Evolutionary conservation across 2,797 vertebrate genomes (phyloP), one percentile per base, ranked within the genome.

Genomic region (Enteromius mattozi): DNA sequence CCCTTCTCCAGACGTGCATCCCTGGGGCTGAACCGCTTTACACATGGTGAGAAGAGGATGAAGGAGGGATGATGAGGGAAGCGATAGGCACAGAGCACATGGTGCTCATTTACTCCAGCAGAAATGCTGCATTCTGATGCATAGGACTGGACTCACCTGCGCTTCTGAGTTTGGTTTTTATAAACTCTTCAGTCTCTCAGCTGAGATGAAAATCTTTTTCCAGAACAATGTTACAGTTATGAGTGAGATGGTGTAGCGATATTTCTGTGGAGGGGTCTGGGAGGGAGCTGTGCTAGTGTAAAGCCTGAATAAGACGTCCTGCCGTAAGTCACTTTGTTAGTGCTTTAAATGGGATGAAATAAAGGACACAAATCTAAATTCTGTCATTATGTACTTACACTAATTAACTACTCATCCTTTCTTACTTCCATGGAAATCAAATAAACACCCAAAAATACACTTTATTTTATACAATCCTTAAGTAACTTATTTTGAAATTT

Each of bases 41-140:
- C 82, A 69, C 47, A 13, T 56, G 65, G 27, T 59, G 21, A 68
- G 24, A 51, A 30, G 61, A 83, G 14, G 33, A 84, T 42, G 49
- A 78, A 56, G 74, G 74, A 54, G 59, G 42, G 30, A 82, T 80
- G 78, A 54, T 56, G 42, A 85, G 69, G 40, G 47, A 71, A 85
- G 75, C 17, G 17, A n/a, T 76, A 63, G 71, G 24, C 12, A 27
- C 21, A 33, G 24, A 56, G 66, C 87, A 87, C 70, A 78, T 87
- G 84, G 81, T 72, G 81, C 79, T 86, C 69, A 88, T 89, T 84
- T 82, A 82, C 66, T 81, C 24, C 21, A 17, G 75, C 49, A 47
- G 14, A 66, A 69, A 56, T 72, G 6, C 16, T 85, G 72, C 24
- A 37, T 82, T 81, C 56, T 83, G 21, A 80, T 78, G 86, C 86